Evolutionary conservation across 2,797 vertebrate genomes (phyloP), one percentile per base, ranked within the genome.

Genomic region (Lophotriccus pileatus): DNA sequence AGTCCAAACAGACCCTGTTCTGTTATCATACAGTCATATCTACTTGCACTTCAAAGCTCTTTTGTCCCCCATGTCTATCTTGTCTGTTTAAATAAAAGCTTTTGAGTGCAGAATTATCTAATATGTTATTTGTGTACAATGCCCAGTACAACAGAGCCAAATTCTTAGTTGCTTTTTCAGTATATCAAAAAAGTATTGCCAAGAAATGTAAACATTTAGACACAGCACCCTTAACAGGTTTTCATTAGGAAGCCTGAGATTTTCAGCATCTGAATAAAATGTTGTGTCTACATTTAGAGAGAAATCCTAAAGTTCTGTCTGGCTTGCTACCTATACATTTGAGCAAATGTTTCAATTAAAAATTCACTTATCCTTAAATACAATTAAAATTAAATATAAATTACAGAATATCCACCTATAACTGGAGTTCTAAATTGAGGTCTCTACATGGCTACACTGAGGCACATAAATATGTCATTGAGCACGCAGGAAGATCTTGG

Each of bases 21-120:
- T 74, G 39, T 76, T 83, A 84, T 66, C 72, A 63, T 14, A 79
- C 22, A 70, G 49, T 58, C 74, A 41, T 46, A 87, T 46, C 68
- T 69, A 55, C 70, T 92, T 70, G 63, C 67, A 90, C 68, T 92
- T 94, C 81, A 93, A 92, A 93, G 72, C 23, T 60, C 43, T 78
- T 81, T 58, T 59, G 28, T 7, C 16, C 18, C 27, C 8, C 23
- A 43, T 9, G 68, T 81, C 27, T 75, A 73, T 91, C 69, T 78
- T 32, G 11, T 58, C 39, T 88, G 49, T 89, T 94, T 72, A 89
- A 93, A 90, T 8, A 82, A 56, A 93, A 92, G 72, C 52, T 83
- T 92, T 69, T 80, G 75, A 91, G 41, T 44, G 14, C 52, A 53
- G 41, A 79, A 87, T 83, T 89, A 87, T 63, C 78, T 85, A 80